Evolutionary conservation across 64 coral and sea anemone genomes (phyloP), one percentile per base, ranked within the genome.

Genomic region (Dendrophyllia cribrosa): DNA sequence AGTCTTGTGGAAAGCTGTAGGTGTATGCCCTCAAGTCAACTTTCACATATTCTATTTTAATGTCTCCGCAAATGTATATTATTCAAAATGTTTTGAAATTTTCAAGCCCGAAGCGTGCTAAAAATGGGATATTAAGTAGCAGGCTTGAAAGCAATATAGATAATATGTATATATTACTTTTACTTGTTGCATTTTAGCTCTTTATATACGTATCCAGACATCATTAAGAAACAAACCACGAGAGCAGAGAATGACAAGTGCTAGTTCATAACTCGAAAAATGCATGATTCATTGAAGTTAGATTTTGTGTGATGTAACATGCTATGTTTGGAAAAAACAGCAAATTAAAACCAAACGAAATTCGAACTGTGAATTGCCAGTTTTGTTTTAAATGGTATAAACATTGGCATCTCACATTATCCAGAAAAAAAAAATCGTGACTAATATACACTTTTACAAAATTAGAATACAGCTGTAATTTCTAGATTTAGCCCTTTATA

Each of bases 141-240:
- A 43, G 21, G 20, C 44, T 20, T 50, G 44, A 50, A 46, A 34
- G 45, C 80, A 84, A 84, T 84, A 84, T 84, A 13, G 50, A 22
- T 84, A 84, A 84, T 84, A 68, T 66, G 80, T 67, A 67, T 84
- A 47, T 84, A 67, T 84, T 68, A 17, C 64, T 84, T 22, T 19
- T 43, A 66, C 61, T 48, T 83, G 77, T 51, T 50, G 72, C 72
- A 75, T 75, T 75, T 75, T n/a, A 51, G 72, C 47, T 13, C 11
- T 66, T 77, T 48, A 7, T 56, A 55, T 56, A 56, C 5, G 53
- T 56, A 50, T 68, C n/a, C 21, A 67, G 80, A 23, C 61, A 66
- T 67, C 80, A 84, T 84, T 58, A 50, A 23, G 45, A 13, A 23
- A 15, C 24, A 84, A 44, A 51, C 60, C 44, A 50, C 46, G 7